Conservation (phyloP, 2,888 invertebrate species). For the Keiferia lycopersicella region DNA sequence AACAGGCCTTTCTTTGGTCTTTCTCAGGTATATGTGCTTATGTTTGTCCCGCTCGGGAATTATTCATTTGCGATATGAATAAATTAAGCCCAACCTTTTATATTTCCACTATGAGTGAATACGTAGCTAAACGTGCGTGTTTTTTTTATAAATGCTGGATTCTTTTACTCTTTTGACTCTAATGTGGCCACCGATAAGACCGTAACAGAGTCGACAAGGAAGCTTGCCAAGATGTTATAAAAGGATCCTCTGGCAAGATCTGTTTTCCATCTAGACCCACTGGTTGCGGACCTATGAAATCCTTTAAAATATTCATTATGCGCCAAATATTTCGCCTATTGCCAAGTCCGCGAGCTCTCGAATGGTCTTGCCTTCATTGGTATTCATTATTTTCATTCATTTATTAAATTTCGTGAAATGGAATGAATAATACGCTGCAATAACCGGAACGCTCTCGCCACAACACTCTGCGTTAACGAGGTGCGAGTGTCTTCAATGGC, state of each 20-base stretch:
- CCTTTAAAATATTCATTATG: too few relatives aligned
- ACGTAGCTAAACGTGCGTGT: background rate
- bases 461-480: background rate
- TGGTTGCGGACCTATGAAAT: too few relatives aligned
- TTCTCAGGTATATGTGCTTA: background rate
- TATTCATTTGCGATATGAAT: constrained; percentile 6
- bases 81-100: background rate
- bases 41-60: background rate
- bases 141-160: background rate
- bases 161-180: too few relatives aligned
- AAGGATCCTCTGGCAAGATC: too few relatives aligned
- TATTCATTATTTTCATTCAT: background rate
- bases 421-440: constrained; percentile 2
- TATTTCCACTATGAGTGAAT: background rate
- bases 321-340: background rate
- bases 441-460: background rate
- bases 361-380: background rate
- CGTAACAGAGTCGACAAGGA: too few relatives aligned
- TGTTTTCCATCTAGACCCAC: too few relatives aligned
- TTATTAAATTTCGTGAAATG: background rate
- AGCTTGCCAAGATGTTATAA: too few relatives aligned
- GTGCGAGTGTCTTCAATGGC: constrained; percentile 16
- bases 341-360: background rate
- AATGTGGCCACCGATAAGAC: too few relatives aligned
- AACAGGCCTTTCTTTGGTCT: background rate